Percentiles rank a stretch among this genome's conserved stretches.
Evolutionary conservation across 2,113 vertebrate species (phyloP).

Genomic region (Anoura caudifer): DNA sequence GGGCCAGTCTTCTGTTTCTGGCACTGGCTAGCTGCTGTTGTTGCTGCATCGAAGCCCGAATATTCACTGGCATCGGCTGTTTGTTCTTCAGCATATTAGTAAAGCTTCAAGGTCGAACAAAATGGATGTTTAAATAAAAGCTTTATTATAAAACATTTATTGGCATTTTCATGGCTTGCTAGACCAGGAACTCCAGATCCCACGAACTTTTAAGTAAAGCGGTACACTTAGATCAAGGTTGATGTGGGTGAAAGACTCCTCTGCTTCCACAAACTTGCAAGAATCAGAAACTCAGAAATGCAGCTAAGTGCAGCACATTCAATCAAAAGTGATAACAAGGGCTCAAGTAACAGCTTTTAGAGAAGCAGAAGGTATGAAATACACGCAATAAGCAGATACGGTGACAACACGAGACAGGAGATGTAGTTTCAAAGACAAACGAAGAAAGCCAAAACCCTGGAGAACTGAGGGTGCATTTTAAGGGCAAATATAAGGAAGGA

Average conservation of each 20-base stretch:
- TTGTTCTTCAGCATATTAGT: conserved; percentile 99
- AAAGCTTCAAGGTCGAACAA: conserved; percentile 98
- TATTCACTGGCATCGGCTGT: conserved; percentile 95
- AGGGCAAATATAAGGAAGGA: background rate
- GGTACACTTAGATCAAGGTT: conserved; percentile 74
- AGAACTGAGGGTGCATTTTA: background rate
- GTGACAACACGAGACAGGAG: conserved; percentile 47
- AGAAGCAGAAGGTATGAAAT: conserved; percentile 72
- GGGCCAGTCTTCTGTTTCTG: conserved; percentile 97
- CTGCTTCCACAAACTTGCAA: conserved; percentile 79
- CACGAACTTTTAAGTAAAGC: conserved; percentile 78
- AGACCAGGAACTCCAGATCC: conserved; percentile 83
- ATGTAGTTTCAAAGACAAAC: conserved; percentile 62
- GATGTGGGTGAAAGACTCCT: conserved; percentile 74
- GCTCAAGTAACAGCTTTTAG: conserved; percentile 67
- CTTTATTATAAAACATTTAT: conserved; percentile 83
- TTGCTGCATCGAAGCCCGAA: conserved; percentile 97
- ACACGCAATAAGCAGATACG: conserved; percentile 76
- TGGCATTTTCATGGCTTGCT: conserved; percentile 84
- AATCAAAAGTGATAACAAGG: conserved; percentile 73
- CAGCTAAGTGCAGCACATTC: conserved; percentile 69
- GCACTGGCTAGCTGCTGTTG: conserved; percentile 97
- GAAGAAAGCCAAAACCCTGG: conserved; percentile 37
- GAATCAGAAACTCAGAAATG: conserved; percentile 77
- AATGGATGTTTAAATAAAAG: conserved; percentile 88